These are phyloP conservation scores for Didymodactylos carnosus DNA, from an alignment of 2,888 invertebrate species.

Conservation along the genomic window DNA sequence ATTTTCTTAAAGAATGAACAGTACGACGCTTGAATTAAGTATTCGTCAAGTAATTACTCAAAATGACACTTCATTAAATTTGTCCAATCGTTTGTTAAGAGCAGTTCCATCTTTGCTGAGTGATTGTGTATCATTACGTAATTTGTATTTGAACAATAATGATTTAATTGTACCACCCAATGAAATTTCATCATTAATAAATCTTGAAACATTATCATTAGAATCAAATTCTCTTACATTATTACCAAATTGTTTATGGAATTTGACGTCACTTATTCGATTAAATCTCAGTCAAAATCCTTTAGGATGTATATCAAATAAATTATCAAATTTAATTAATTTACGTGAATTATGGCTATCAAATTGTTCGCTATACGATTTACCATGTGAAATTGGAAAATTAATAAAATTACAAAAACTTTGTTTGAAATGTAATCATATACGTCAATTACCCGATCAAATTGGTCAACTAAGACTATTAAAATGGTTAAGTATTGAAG, in stretches of 20 bases:
- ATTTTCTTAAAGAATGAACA: no score
- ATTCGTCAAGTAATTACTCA: neutral
- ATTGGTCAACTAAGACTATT: neutral
- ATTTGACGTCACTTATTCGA: conserved; percentile 1
- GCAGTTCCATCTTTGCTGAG: conserved; percentile 1
- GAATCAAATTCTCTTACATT: conserved; percentile 11
- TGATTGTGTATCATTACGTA: neutral
- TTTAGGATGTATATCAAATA: neutral
- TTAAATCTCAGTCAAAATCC: conserved; percentile 13
- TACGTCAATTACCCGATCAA: neutral
- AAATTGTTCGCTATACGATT: neutral
- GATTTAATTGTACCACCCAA: conserved; percentile 3
- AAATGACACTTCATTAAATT: conserved; percentile 1
- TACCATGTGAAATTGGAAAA: conserved; percentile 2
- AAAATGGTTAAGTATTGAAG: conserved; percentile 5
- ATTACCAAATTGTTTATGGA: conserved; percentile 3
- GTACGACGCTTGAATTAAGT: neutral
- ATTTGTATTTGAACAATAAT: conserved; percentile 10
- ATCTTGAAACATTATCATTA: conserved; percentile 7
- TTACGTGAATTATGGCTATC: conserved; percentile 10
- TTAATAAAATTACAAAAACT: conserved; percentile 9
- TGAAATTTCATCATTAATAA: neutral
- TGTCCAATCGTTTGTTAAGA: conserved; percentile 1
- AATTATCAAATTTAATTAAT: neutral
- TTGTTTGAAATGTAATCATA: conserved; percentile 5